Evolutionary conservation across 2,113 vertebrate genomes (phyloP).

Genomic region (Colossoma macropomum): DNA sequence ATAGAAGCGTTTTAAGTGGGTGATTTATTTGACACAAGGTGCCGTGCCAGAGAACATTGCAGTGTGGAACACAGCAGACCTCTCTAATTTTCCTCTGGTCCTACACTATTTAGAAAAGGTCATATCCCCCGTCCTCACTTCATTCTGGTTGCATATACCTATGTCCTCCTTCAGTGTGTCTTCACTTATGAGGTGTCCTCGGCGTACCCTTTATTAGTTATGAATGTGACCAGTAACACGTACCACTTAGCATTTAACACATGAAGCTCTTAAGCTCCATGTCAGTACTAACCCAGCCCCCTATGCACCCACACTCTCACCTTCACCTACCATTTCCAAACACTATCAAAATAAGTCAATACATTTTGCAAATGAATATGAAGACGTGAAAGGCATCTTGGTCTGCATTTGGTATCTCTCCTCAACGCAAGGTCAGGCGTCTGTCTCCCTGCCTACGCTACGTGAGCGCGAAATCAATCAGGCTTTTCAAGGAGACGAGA

Average conservation of each 20-base stretch:
- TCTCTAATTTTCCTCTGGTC: constrained; percentile 39
- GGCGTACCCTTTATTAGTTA: constrained; percentile 35
- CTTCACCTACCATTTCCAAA: constrained; percentile 54
- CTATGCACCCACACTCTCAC: constrained; percentile 2
- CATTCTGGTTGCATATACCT: constrained; percentile 26
- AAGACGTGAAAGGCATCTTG: constrained; percentile 40
- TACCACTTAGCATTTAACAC: constrained; percentile 41
- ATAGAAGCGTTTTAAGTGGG: constrained; percentile 38
- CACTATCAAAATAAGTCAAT: constrained; percentile 52
- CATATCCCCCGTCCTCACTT: constrained; percentile 29
- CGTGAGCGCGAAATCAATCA: constrained; percentile 62
- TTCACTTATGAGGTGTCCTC: constrained; percentile 30
- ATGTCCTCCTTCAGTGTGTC: constrained; percentile 39
- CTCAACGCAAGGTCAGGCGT: constrained; percentile 57
- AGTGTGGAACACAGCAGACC: not conserved
- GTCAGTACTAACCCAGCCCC: constrained; percentile 21
- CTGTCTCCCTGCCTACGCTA: constrained; percentile 47
- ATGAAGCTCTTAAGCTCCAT: constrained; percentile 39
- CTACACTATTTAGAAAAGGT: constrained; percentile 34
- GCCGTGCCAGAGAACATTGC: constrained; percentile 14
- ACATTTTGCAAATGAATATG: constrained; percentile 48
- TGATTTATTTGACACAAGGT: constrained; percentile 26
- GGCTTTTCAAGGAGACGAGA: constrained; percentile 54
- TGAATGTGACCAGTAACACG: constrained; percentile 27
- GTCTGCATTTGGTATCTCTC: constrained; percentile 40